Evolutionary conservation across 1,140 invertebrate species (phyloP).

Genomic region (Tyrophagus putrescentiae): DNA sequence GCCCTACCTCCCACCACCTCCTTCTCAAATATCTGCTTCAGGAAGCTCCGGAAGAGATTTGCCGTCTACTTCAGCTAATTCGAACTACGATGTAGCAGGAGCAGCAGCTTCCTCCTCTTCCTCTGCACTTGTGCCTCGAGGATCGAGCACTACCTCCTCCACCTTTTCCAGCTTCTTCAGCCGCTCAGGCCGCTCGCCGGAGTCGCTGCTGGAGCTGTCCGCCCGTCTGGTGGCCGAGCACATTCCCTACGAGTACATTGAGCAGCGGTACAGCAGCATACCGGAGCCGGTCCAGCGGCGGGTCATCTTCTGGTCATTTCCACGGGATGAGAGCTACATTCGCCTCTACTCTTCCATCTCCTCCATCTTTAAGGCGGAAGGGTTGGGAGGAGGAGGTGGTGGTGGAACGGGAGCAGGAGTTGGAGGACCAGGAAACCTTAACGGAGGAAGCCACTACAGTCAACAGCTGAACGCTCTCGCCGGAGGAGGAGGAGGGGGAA

Average conservation of each 20-base stretch:
- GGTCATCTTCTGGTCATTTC: conserved; percentile 76
- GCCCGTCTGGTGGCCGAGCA: conserved; percentile 65
- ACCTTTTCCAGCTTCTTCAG: neutral
- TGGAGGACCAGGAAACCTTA: too few relatives aligned
- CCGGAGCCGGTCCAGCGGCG: conserved; percentile 69
- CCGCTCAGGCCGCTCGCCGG: conserved; percentile 24
- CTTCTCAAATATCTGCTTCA: neutral
- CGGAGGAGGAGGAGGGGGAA: too few relatives aligned
- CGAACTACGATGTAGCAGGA: neutral
- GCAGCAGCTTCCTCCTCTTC: neutral
- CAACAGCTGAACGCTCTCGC: too few relatives aligned
- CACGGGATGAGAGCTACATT: conserved; percentile 65
- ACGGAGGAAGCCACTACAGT: too few relatives aligned
- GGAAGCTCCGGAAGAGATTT: neutral
- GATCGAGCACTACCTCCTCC: neutral
- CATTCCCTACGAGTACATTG: conserved; percentile 67
- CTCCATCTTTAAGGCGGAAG: conserved; percentile 31
- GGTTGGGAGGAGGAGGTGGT: too few relatives aligned
- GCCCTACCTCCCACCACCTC: too few relatives aligned
- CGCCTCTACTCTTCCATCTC: conserved; percentile 68
- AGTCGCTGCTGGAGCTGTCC: conserved; percentile 57
- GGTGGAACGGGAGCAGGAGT: too few relatives aligned
- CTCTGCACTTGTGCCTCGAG: neutral
- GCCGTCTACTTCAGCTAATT: neutral
- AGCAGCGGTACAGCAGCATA: conserved; percentile 58